Conservation (phyloP, 2,113 vertebrate genomes). For the Sterrhoptilus dennistouni region DNA sequence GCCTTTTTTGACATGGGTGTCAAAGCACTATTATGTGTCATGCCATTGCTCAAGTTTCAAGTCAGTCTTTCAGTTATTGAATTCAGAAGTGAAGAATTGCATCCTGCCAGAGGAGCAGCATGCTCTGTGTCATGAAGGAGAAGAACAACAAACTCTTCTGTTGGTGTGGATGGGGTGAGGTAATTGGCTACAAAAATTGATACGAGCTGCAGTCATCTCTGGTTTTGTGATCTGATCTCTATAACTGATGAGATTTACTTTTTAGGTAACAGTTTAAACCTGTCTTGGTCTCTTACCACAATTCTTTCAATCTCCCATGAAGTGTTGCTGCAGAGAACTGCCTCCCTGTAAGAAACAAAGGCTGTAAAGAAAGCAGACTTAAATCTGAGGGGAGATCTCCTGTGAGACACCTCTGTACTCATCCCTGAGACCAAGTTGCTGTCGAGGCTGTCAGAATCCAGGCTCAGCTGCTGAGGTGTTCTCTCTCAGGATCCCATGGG, state of each 20-base stretch:
- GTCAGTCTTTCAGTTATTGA: not conserved
- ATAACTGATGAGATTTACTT: not conserved
- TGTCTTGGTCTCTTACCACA: not conserved
- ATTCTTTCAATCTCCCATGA: not conserved
- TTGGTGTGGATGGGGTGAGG: not conserved
- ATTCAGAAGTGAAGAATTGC: not conserved
- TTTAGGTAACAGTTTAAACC: not conserved
- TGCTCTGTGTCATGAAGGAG: not conserved
- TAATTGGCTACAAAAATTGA: not conserved
- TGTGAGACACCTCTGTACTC: not conserved
- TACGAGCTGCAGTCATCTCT: not conserved
- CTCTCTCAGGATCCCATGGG: not conserved
- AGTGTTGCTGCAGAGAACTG: not conserved
- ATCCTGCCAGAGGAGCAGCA: not conserved
- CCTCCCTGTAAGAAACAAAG: not conserved
- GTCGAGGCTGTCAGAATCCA: not conserved
- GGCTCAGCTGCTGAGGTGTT: not conserved
- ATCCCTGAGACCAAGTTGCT: not conserved
- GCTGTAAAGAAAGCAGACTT: not conserved
- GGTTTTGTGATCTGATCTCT: not conserved
- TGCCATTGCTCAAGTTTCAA: not conserved
- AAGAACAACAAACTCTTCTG: not conserved
- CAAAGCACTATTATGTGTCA: not conserved
- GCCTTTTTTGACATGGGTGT: not conserved
- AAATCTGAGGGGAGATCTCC: not conserved